Conservation (phyloP, 2,888 invertebrate species). For the Papilio gigon region DNA sequence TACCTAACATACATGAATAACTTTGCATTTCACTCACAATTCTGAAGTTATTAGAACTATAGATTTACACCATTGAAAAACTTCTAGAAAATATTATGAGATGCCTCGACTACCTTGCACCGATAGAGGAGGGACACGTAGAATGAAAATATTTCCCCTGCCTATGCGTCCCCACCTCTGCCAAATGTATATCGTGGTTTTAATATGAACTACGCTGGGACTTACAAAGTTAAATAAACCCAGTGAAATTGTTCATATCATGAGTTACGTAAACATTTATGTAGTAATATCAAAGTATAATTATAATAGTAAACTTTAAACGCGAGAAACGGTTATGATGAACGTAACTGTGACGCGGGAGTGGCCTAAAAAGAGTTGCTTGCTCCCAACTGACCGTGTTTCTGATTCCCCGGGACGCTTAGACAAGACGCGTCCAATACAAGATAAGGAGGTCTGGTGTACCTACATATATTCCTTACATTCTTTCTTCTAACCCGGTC, state of each 20-base stretch:
- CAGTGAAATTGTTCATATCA: no score
- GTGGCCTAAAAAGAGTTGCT: conserved; percentile 56
- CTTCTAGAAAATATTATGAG: no score
- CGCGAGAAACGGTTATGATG: conserved; percentile 6
- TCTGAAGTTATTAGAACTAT: not conserved
- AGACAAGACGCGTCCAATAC: conserved; percentile 5
- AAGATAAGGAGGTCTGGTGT: not conserved
- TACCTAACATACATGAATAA: not conserved
- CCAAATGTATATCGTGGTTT: no score
- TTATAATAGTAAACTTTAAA: not conserved
- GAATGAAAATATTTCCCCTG: no score
- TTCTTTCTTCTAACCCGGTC: not conserved
- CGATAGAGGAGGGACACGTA: no score
- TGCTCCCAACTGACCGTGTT: conserved; percentile 50
- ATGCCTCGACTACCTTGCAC: no score
- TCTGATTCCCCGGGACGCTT: conserved; percentile 14
- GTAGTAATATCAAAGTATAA: not conserved
- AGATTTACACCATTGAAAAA: not conserved
- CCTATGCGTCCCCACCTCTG: no score
- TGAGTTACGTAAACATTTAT: no score
- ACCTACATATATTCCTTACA: not conserved
- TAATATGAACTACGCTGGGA: no score
- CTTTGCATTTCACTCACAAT: not conserved
- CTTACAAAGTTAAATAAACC: no score
- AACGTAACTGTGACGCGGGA: conserved; percentile 42